Evolutionary conservation across 2,113 vertebrate species (phyloP).

Genomic region (Heterotilapia buettikoferi): DNA sequence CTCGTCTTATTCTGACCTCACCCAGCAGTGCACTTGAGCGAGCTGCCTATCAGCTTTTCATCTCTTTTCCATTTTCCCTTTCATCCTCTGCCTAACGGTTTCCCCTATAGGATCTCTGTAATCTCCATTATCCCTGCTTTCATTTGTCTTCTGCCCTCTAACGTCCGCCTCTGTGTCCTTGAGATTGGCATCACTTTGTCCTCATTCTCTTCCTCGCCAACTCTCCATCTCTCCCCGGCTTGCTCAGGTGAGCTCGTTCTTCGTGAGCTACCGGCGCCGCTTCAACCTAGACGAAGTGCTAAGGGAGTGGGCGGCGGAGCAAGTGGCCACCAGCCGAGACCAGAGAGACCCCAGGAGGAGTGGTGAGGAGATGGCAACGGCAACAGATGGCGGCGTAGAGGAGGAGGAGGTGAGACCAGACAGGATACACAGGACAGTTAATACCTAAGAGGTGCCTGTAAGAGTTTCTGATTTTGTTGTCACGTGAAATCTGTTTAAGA

Average conservation of each 20-base stretch:
- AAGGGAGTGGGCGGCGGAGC: constrained; percentile 88
- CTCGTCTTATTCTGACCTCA: neutral
- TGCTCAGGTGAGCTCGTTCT: constrained; percentile 84
- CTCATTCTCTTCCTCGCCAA: neutral
- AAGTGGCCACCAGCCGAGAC: constrained; percentile 66
- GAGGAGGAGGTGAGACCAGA: constrained; percentile 73
- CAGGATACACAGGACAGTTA: neutral
- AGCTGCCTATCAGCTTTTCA: neutral
- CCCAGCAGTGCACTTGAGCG: neutral
- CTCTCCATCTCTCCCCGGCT: neutral
- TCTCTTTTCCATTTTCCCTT: neutral
- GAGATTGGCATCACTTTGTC: neutral
- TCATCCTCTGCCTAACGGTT: neutral
- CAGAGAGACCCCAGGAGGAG: constrained; percentile 50
- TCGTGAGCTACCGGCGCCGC: constrained; percentile 85
- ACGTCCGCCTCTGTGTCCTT: neutral
- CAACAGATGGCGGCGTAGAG: constrained; percentile 59
- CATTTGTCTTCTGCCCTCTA: neutral
- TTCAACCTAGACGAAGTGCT: constrained; percentile 90
- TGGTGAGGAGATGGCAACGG: constrained; percentile 47
- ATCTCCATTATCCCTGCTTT: neutral
- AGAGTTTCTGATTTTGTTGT: neutral
- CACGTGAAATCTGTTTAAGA: neutral
- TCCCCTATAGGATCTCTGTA: neutral
- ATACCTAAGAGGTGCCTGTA: neutral